Evolutionary conservation across 1,140 invertebrate genomes (phyloP).

Genomic region (Trinorchestia longiramus): DNA sequence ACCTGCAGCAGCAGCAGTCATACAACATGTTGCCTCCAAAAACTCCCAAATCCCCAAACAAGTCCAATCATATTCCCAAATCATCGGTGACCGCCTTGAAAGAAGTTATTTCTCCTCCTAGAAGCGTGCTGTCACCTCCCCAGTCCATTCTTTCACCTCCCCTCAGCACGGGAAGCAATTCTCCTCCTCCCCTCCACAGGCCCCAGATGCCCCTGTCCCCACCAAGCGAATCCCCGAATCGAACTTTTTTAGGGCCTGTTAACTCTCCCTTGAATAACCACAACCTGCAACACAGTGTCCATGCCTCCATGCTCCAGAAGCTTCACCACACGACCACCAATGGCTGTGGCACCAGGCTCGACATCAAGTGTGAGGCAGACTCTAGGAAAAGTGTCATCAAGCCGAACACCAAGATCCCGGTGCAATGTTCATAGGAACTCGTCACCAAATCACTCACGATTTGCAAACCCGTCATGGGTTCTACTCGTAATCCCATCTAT

Average conservation of each 20-base stretch:
- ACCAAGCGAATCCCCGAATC: slow-evolving; percentile 61
- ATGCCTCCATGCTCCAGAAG: slow-evolving; percentile 24
- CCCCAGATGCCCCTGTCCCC: slow-evolving; percentile 55
- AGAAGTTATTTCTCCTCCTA: not conserved
- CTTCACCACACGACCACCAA: slow-evolving; percentile 51
- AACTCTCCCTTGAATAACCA: slow-evolving; percentile 57
- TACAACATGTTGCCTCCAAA: slow-evolving; percentile 44
- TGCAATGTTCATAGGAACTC: slow-evolving; percentile 83
- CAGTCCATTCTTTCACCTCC: slow-evolving; percentile 1
- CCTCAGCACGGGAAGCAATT: slow-evolving; percentile 18
- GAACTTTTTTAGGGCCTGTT: slow-evolving; percentile 59
- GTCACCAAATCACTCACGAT: not conserved
- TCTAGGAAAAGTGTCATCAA: slow-evolving; percentile 84
- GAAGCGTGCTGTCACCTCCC: slow-evolving; percentile 13
- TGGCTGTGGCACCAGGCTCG: slow-evolving; percentile 54
- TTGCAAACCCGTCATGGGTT: not conserved
- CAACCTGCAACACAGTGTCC: slow-evolving; percentile 53
- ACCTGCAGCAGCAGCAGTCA: slow-evolving; percentile 25
- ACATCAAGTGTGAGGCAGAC: slow-evolving; percentile 65
- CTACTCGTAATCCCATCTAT: not conserved
- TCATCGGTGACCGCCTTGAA: not conserved
- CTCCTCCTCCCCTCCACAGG: slow-evolving; percentile 43
- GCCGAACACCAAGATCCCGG: slow-evolving; percentile 86
- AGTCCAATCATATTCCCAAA: not conserved
- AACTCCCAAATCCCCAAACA: not conserved